These are phyloP conservation scores for Rutilus rutilus DNA, from an alignment of 2,113 vertebrate species.

Conservation along the genomic window DNA sequence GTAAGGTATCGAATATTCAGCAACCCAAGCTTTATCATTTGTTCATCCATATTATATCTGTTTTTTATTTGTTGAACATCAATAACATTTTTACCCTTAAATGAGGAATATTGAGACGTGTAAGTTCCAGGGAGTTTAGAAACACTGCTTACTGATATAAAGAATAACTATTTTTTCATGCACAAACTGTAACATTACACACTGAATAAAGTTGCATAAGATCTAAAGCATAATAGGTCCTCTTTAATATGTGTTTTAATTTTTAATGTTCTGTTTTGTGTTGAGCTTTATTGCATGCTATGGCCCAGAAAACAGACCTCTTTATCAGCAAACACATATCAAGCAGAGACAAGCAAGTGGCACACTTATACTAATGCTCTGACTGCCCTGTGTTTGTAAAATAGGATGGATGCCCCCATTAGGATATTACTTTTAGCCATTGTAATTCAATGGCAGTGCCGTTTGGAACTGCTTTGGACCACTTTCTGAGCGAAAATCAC, in stretches of 20 bases:
- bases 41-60: no score
- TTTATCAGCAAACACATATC: constrained; percentile 8
- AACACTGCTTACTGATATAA: no score
- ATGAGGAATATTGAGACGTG: no score
- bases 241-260: neutral
- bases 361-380: constrained; percentile 20
- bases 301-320: neutral
- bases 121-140: no score
- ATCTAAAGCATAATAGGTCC: no score
- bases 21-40: no score
- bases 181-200: no score
- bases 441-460: neutral
- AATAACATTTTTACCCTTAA: no score
- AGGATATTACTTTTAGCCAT: constrained; percentile 34
- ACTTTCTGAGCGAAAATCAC: neutral
- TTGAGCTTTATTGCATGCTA: constrained; percentile 1
- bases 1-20: no score
- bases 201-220: no score
- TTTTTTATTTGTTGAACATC: no score
- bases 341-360: neutral
- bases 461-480: neutral
- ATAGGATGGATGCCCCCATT: constrained; percentile 25
- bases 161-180: no score
- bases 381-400: neutral
- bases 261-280: neutral